Base-by-base conservation (phyloP, 2,113 vertebrate genomes). In the Zapornia atra region DNA sequence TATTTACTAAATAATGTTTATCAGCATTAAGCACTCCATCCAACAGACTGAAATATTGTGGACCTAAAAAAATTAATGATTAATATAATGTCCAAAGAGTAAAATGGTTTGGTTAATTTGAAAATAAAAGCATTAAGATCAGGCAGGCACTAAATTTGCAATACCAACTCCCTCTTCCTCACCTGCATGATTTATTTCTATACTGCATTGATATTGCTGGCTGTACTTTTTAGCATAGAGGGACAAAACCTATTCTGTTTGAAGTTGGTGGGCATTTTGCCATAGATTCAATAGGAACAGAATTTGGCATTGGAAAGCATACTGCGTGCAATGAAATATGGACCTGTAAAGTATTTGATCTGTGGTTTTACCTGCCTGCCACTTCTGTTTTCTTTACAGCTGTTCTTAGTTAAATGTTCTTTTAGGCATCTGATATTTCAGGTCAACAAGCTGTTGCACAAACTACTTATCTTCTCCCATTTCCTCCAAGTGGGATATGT, bases 231-330 rank as follows among this genome's bases (percentile, higher is more conserved):
- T 33, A 93, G 44, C 34, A 94, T 85, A 84, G 48, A 79, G 72
- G 54, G 48, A 86, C 65, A 95, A 95, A 95, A 94, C 40, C 59
- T 76, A 92, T 71, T 86, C 69, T 89, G 53, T 96, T 94, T 95
- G 83, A 95, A 94, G 80, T 69, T 0, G 0, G 66, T 50, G 50
- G 88, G 86, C 69, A 84, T 91, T 91, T 86, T 96, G 80, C 94
- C 95, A 95, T 29, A 57, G 90, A 69, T 64, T 90, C 61, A 89
- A n/a, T 22, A 91, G 65, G 42, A 94, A 33, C 20, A 53, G 94
- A 92, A 72, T 76, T 15, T 87, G 72, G 34, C 72, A 86, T 76
- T 53, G 69, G 53, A 82, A 95, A 93, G n/a, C 59, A 59, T 20
- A 22, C 68, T 60, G 48, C 0, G 2, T 71, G 73, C 48, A 69